Evolutionary conservation across 2,797 vertebrate genomes (phyloP).

Genomic region (Sebastes taczanowskii): DNA sequence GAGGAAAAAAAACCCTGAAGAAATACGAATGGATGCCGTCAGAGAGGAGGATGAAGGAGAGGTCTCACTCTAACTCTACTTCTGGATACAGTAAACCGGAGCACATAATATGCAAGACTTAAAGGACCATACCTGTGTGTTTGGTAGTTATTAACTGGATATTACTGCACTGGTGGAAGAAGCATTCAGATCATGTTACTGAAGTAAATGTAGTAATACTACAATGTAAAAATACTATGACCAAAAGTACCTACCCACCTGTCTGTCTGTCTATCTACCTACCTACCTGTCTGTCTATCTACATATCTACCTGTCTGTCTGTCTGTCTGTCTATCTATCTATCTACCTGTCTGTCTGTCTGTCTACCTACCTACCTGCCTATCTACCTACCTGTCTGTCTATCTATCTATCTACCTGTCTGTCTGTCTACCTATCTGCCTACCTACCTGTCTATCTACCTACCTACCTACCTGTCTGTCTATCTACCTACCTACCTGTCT

Average conservation of each 20-base stretch:
- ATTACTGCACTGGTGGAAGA: background rate
- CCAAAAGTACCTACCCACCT: too few relatives aligned
- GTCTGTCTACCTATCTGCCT: rapidly evolving
- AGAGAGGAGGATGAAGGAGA: slow-evolving; percentile 5
- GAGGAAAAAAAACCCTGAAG: slow-evolving; percentile 30
- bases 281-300: rapidly evolving
- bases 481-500: rapidly evolving
- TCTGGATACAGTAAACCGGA: background rate
- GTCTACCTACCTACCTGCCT: rapidly evolving
- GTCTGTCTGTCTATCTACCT: rapidly evolving
- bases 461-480: too few relatives aligned
- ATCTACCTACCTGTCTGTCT: too few relatives aligned
- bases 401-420: rapidly evolving
- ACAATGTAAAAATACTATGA: too few relatives aligned
- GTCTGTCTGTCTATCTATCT: rapidly evolving
- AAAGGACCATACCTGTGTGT: background rate
- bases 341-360: rapidly evolving
- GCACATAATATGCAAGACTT: background rate
- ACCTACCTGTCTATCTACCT: too few relatives aligned
- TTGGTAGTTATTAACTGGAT: background rate
- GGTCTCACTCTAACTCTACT: slow-evolving; percentile 46
- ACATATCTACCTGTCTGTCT: rapidly evolving
- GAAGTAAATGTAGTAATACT: too few relatives aligned
- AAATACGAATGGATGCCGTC: slow-evolving; percentile 61
- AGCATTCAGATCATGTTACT: background rate